Conservation (phyloP, 2,113 vertebrate species). For the Bubo scandiacus region DNA sequence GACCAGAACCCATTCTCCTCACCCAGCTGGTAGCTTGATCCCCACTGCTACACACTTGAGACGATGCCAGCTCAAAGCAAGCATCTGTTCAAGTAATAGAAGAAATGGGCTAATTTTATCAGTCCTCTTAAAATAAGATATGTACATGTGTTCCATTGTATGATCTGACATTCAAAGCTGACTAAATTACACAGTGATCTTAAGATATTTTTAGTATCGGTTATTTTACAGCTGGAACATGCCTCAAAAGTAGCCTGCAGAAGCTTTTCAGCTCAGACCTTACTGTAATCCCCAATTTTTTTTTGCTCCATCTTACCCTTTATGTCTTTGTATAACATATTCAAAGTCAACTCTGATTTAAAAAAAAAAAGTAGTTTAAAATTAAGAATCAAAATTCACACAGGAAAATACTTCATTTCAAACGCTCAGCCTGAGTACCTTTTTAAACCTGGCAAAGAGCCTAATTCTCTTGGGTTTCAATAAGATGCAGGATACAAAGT, state of each 20-base stretch:
- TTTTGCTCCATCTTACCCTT: not conserved
- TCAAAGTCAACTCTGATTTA: not conserved
- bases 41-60: not conserved
- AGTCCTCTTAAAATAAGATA: not conserved
- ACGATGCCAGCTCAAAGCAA: not conserved
- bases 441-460: not conserved
- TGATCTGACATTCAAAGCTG: conserved; percentile 6
- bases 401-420: not conserved
- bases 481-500: not conserved
- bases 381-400: not conserved
- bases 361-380: not conserved
- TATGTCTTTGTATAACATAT: not conserved
- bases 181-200: not conserved
- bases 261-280: not conserved
- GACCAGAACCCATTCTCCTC: not conserved
- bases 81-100: not conserved
- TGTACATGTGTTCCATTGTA: not conserved
- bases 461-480: not conserved
- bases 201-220: not conserved
- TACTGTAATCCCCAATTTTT: not conserved
- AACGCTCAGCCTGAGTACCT: not conserved
- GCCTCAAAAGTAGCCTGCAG: not conserved
- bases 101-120: not conserved
- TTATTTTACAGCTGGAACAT: not conserved
- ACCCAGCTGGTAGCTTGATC: not conserved